phyloP scores from a whole-genome alignment of 1,140 invertebrate species.

The Ericerus pela region DNA sequence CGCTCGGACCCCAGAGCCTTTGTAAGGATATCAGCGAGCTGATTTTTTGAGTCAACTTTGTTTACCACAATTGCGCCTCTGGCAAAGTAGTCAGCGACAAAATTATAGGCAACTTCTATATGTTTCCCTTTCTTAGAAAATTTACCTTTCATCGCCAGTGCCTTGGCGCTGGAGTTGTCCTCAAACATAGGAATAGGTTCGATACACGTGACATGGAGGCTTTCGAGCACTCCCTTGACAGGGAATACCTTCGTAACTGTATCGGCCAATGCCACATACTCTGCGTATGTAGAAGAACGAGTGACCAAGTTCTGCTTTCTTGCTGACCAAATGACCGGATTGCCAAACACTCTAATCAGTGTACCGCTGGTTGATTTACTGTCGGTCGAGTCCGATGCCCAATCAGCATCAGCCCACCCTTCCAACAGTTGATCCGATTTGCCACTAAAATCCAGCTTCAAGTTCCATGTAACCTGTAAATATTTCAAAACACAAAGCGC shows the following conservation, averaged over 20 bases:
- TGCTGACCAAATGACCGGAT: conserved; percentile 22
- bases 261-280: conserved; percentile 25
- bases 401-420: conserved; percentile 29
- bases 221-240: no score
- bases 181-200: no score
- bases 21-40: no score
- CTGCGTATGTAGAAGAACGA: conserved; percentile 23
- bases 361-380: conserved; percentile 26
- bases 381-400: conserved; percentile 25
- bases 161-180: no score
- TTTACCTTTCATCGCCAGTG: no score
- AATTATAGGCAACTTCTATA: no score
- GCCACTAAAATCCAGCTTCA: conserved; percentile 21
- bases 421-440: neutral
- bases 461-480: conserved; percentile 28
- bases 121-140: no score
- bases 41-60: no score
- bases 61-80: no score
- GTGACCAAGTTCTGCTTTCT: conserved; percentile 24
- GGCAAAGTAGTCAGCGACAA: no score
- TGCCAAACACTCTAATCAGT: conserved; percentile 18
- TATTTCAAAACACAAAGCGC: conserved; percentile 31
- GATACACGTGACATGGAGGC: no score
- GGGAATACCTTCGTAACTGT: conserved; percentile 22
- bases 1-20: no score